A percentile compares a stretch with the other conserved stretches of the same genome.
Evolutionary conservation across 2,797 vertebrate genomes (phyloP).

Genomic region (Poecilia gillii): DNA sequence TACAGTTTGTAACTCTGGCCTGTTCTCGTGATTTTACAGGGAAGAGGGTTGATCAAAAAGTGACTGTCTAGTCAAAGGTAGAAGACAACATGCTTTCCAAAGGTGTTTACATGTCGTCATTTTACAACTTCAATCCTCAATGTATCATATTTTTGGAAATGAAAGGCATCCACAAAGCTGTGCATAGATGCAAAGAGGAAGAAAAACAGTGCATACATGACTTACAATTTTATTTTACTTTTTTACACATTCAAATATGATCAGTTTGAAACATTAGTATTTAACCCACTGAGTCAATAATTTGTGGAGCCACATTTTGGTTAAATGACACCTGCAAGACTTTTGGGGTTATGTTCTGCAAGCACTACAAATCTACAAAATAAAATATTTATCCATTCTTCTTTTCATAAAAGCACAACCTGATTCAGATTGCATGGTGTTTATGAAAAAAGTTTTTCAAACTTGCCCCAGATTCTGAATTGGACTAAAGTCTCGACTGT

Average conservation of each 20-base stretch:
- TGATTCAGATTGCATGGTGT: not conserved
- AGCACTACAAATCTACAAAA: not conserved
- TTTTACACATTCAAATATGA: not conserved
- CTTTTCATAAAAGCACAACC: not conserved
- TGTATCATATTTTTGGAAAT: not conserved
- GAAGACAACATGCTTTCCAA: not conserved
- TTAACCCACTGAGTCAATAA: not conserved
- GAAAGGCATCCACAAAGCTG: not conserved
- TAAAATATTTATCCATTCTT: not conserved
- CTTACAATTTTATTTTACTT: not conserved
- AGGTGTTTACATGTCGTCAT: not conserved
- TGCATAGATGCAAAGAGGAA: not conserved
- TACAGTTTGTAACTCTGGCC: too few species aligned
- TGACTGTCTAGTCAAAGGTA: not conserved
- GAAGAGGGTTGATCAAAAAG: not conserved
- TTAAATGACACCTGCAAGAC: not conserved
- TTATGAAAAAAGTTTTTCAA: not conserved
- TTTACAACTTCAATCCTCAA: not conserved
- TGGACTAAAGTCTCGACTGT: not conserved
- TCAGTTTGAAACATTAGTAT: not conserved
- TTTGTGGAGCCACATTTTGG: not conserved
- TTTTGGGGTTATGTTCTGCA: not conserved
- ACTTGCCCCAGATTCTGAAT: not conserved
- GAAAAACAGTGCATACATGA: not conserved
- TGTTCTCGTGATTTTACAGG: not conserved